Base-by-base conservation (phyloP, 2,113 vertebrate species). In the Girardinichthys multiradiatus region DNA sequence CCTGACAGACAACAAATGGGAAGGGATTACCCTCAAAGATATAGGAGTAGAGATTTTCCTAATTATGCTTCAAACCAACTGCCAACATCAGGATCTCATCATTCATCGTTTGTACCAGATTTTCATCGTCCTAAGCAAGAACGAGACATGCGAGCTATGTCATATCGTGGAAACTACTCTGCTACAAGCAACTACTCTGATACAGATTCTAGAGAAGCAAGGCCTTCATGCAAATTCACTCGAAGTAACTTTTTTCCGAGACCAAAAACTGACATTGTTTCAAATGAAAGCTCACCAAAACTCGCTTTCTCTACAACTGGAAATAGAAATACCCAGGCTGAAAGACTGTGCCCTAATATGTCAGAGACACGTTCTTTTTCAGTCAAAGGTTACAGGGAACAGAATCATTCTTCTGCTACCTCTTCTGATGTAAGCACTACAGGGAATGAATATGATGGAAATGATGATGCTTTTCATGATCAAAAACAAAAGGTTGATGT, bases 161-260 rank as follows among this genome's bases (percentile, higher is more conserved):
- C 81, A 15, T 80, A 80, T 87, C 79, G 91, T 64, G 91, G 88
- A 4, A 80, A 87, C 70, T 94, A 87, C 74, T 92, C 92, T 0
- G 92, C 94, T 85, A 86, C 93, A 59, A 93, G 91, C 76, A 94
- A 89, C 76, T 93, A 89, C 74, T 94, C 93, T 0, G 89, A 93
- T 54, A 31, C 79, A 61, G 87, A 93, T 57, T 29, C 62, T 21
- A 33, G 68, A 70, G 86, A 83, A 68, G 72, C 79, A 75, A 83
- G 79, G 11, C 81, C 85, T 9, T 73, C 82, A 37, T 89, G 82
- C 77, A 85, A 87, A 64, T 88, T 90, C 30, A 83, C 83, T 70
- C 66, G 66, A 71, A 64, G 27, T 80, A 70, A 69, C 48, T 65
- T 70, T 33, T 68, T 72, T 75, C 54, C 42, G 35, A 78, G 79